Evolutionary conservation across 2,888 invertebrate species (phyloP), one percentile per base, ranked within the genome.

Genomic region (Lasioglossum pauxillum): DNA sequence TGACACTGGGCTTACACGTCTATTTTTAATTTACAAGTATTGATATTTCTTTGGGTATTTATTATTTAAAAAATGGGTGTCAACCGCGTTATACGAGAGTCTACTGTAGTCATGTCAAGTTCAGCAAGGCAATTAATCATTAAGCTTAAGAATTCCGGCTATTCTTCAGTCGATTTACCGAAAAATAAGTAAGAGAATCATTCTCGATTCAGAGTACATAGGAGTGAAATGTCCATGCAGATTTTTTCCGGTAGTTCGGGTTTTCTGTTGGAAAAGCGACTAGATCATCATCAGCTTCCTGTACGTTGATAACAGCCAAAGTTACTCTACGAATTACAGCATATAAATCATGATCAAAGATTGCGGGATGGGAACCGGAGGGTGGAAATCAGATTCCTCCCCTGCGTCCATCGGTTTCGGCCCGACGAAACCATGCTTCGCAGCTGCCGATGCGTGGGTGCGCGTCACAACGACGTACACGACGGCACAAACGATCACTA

Each of bases 391-490:
- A n/a, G 2, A 46, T 41, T 72, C 35, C 53, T 49, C 23, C 23
- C 23, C 12, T 23, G 14, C 27, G 64, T 16, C 31, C 57, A 57
- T 31, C 7, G 27, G 49, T 78, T 75, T 10, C 16, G 44, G 69
- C 78, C 60, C 35, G 77, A 53, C 75, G 88, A 86, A 83, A 88
- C 77, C 84, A 89, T 83, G 73, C 80, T 86, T 76, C 85, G 82
- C 76, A 76, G 80, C 64, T 41, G n/a, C 49, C 73, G 38, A 60
- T 81, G 74, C 16, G 69, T 78, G 49, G 46, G 82, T 79, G 76
- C 60, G 72, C 74, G 73, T 69, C 57, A 74, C 75, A 77, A 75
- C 84, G 75, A 88, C 53, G 67, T 41, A 57, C 38, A 49, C 69
- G 27, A 71, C 73, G 67, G 57, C 67, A 31, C 46, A 71, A 74